Conservation (phyloP, 2,797 vertebrate genomes). For the Sebastes dallii region DNA sequence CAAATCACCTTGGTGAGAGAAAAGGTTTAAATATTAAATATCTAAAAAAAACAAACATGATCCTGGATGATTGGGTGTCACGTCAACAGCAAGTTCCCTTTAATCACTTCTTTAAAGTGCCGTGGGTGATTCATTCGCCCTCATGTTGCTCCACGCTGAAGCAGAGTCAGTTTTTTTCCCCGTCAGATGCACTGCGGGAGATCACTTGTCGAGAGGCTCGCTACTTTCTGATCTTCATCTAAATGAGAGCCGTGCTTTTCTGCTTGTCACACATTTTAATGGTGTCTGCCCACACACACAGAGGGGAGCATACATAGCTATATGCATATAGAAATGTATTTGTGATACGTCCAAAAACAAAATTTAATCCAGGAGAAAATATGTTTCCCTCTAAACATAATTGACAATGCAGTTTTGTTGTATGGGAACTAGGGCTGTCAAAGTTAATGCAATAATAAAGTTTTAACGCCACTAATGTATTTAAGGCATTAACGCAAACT, state of each 20-base stretch:
- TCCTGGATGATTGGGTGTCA: conserved; percentile 40
- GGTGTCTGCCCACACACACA: too few species aligned
- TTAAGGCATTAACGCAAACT: too few species aligned
- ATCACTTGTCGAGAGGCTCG: conserved; percentile 7
- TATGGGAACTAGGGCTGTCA: too few species aligned
- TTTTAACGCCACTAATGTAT: too few species aligned
- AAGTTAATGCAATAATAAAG: too few species aligned
- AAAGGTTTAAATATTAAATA: conserved; percentile 50
- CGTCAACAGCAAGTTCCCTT: conserved; percentile 37
- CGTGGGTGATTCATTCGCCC: conserved; percentile 10
- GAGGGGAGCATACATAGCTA: neutral
- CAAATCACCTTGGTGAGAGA: conserved; percentile 16
- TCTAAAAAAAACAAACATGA: conserved; percentile 20
- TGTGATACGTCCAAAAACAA: too few species aligned
- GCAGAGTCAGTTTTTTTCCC: neutral
- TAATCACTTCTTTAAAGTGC: conserved; percentile 44
- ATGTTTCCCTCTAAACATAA: too few species aligned
- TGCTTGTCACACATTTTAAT: neutral
- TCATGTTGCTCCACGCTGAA: neutral
- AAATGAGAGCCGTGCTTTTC: neutral
- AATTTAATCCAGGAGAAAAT: too few species aligned
- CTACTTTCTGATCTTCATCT: conserved; percentile 23
- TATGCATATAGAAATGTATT: neutral
- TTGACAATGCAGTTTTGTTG: too few species aligned
- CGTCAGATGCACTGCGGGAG: neutral